Evolutionary conservation across 1,140 invertebrate species (phyloP), one percentile per base, ranked within the genome.

Genomic region (Conus ventricosus): DNA sequence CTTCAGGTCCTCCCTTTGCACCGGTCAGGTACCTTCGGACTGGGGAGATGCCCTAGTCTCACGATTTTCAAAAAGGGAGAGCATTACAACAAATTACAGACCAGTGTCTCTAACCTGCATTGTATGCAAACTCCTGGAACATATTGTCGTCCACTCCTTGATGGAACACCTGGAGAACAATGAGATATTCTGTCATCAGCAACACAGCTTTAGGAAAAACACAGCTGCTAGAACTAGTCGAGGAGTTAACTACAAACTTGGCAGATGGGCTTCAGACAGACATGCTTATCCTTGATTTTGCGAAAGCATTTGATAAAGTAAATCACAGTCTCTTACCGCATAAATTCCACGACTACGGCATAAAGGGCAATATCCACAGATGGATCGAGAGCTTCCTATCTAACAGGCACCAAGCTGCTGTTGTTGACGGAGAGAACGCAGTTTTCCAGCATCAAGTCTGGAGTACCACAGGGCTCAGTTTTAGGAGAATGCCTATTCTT

Each of bases 141-240:
- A 89, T 53, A 90, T 89, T 13, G 53, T 88, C 5, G 8, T 60
- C 15, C 87, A 85, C 67, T 25, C 85, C 25, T 76, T 90, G 3
- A 89, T 89, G 85, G 23, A 67, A 5, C 88, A 89, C 63, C 75
- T 60, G 67, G 89, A 87, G 27, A 75, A 51, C 7, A 57, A 78
- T 5, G 67, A 51, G n/a, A 86, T 53, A 17, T 8, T 86, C 27
- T n/a, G n/a, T 23, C 39, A 17, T 17, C n/a, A 57, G 25, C 82
- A 90, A 78, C 85, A 91, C 60, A 87, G 85, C 53, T 91, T 91
- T 67, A 54, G 80, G 17, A 85, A 25, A 91, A 78, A 88, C 89
- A 15, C 88, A 91, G 63, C 88, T 91, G n/a, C 20, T 88, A 15
- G 39, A 54, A 51, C 39, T 54, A 54, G 51, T 81, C 13, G 23